Base-by-base conservation (phyloP, 2,888 invertebrate species). In the Mechanitis messenoides region DNA sequence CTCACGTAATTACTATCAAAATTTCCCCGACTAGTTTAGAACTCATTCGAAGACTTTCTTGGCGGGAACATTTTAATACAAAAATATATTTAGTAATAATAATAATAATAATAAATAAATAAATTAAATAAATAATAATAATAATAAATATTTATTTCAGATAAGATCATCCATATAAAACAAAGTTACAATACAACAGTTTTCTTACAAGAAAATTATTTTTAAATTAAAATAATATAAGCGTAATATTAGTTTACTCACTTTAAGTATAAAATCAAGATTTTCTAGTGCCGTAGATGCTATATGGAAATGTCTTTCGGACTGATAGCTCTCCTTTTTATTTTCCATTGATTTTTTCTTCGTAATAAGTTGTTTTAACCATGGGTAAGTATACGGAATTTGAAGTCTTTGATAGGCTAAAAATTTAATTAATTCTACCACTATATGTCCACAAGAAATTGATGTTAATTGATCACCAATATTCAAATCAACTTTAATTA, bases 381-480 rank as follows among this genome's bases (percentile, higher is more conserved):
- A 90, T 65, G 87, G 86, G 66, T 90, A 91, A 0, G 82, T 79
- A 67, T 91, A 91, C 0, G 91, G 91, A 72, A 91, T 91, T 77
- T 91, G 92, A 50, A 91, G 78, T 74, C 91, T 90, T 75, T 92
- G 92, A 79, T 91, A 92, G 0, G 88, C 80, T 53, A 92, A 78
- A 69, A 90, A 91, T 75, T 92, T 92, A 53, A 92, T 79, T 64
- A 92, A 73, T 79, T 92, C 92, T 33, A 89, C 91, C 56, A 92
- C 80, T 55, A 92, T 78, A 66, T 91, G 87, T 3, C 92, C 91
- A 77, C 92, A 92, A 28, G 92, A 90, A 73, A 89, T 85, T 45
- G 91, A 84, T 45, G 92, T 92, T 69, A 92, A 74, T 71, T 91
- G 84, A 70, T 91, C 91, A 53, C 87, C 87, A 63, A 92, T 84